phyloP scores from a whole-genome alignment of 1,140 invertebrate genomes.

The Pararge aegeria region DNA sequence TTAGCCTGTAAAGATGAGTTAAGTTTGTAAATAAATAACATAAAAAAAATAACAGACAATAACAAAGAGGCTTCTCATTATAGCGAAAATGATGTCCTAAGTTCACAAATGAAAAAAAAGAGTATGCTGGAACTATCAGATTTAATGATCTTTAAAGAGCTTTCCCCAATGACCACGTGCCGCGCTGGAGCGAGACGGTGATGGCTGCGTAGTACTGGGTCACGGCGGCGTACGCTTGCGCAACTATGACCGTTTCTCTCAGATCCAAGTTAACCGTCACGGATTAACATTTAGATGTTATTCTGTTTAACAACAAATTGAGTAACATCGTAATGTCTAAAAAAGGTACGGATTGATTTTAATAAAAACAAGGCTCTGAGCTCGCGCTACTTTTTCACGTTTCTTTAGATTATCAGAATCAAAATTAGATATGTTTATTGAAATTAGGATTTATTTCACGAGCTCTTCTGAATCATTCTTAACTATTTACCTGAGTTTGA shows the following conservation, averaged over 20 bases:
- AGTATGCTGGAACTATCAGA: not conserved
- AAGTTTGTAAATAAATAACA: too few relatives aligned
- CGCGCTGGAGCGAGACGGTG: slow-evolving; percentile 55
- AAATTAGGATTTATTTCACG: too few relatives aligned
- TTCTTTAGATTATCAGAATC: not conserved
- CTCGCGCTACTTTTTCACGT: not conserved
- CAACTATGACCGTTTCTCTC: slow-evolving; percentile 42
- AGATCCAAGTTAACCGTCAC: slow-evolving; percentile 4
- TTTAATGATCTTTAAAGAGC: not conserved
- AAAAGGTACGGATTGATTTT: not conserved
- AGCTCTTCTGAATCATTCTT: too few relatives aligned
- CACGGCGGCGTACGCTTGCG: slow-evolving; percentile 55
- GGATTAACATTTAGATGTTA: slow-evolving; percentile 7
- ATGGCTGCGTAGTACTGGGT: slow-evolving; percentile 43
- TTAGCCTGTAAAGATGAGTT: too few relatives aligned
- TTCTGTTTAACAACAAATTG: slow-evolving; percentile 1
- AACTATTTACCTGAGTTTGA: too few relatives aligned
- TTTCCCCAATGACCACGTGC: slow-evolving; percentile 49
- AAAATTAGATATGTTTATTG: too few relatives aligned
- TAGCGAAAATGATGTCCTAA: too few relatives aligned
- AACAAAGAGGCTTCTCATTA: too few relatives aligned
- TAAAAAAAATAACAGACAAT: too few relatives aligned
- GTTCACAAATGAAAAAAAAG: too few relatives aligned
- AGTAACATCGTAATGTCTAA: not conserved
- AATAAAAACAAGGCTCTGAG: not conserved